These are phyloP conservation scores for Hyperopisus bebe DNA, from an alignment of 2,113 vertebrate species.

Conservation along the genomic window DNA sequence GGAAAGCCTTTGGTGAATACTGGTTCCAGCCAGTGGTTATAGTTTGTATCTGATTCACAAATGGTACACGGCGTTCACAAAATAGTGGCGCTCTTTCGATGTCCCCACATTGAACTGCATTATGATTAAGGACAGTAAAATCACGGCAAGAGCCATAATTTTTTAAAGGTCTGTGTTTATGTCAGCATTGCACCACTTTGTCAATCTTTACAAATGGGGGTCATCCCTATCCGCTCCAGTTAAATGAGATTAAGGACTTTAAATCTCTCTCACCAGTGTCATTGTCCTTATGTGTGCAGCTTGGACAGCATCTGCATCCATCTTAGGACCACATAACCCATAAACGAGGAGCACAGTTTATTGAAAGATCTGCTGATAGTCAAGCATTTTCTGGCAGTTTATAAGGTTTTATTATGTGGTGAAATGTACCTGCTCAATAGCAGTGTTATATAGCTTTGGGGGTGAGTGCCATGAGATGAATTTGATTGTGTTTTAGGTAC, in stretches of 20 bases:
- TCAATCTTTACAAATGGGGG: neutral
- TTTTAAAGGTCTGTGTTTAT: neutral
- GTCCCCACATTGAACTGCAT: neutral
- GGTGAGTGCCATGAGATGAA: neutral
- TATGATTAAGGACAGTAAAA: neutral
- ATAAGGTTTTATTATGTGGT: neutral
- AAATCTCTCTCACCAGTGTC: neutral
- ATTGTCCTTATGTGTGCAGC: neutral
- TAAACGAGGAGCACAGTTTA: neutral
- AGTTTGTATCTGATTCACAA: neutral
- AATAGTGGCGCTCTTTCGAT: neutral
- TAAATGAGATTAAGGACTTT: neutral
- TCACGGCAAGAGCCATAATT: neutral
- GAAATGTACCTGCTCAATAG: neutral
- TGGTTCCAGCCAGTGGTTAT: neutral
- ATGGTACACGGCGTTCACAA: neutral
- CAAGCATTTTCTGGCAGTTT: neutral
- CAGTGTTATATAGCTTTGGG: neutral
- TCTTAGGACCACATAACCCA: neutral
- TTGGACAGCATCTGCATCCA: neutral
- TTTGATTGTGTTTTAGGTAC: neutral
- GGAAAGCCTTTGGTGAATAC: neutral
- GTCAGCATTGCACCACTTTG: neutral
- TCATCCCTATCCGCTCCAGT: neutral
- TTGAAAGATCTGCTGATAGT: neutral